Base-by-base conservation (phyloP, 2,888 invertebrate species). In the Agrotis ipsilon region DNA sequence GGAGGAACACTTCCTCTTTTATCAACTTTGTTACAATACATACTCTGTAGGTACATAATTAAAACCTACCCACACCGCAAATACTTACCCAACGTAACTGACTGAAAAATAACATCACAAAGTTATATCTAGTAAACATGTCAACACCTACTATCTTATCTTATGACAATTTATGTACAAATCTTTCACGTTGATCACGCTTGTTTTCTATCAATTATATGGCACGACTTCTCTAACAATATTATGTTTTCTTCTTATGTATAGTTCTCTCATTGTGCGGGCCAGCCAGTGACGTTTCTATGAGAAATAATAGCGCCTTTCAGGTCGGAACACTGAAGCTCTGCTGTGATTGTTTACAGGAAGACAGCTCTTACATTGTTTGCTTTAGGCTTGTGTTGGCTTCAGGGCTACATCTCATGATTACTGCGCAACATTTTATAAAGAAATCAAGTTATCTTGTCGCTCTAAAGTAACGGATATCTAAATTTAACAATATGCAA, bases 201-300 rank as follows among this genome's bases (percentile, higher is more conserved):
- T 80, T 78, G 71, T 73, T 80, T 76, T 78, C 72, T 77, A 71
- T 70, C 61, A 77, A 76, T 74, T 61, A 64, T 51, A 72, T 69
- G 80, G 85, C 87, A 88, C 85, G 85, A 86, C 69, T 78, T 21
- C 52, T 54, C 67, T 65, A 78, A 80, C 78, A 80, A 52, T 59
- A 70, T 32, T 68, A 64, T 68, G 24, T 59, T 62, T 62, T 62
- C 49, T 72, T 68, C 57, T 68, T 43, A 24, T 24, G 32, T 65
- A n/a, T 73, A 59, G 24, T 83, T 57, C 48, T 16, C 14, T 32
- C 54, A 82, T 82, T 84, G 52, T 82, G 60, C 67, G 7, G 45
- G 27, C 63, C 75, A 75, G 68, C 59, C 48, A 61, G 45, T 81
- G 78, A 59, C 71, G 65, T 58, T 69, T 61, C 60, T 71, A 11